A percentile compares a stretch with the other conserved stretches of the same genome.
phyloP scores from a whole-genome alignment of 2,888 invertebrate species.

The Capitulum mitella region DNA sequence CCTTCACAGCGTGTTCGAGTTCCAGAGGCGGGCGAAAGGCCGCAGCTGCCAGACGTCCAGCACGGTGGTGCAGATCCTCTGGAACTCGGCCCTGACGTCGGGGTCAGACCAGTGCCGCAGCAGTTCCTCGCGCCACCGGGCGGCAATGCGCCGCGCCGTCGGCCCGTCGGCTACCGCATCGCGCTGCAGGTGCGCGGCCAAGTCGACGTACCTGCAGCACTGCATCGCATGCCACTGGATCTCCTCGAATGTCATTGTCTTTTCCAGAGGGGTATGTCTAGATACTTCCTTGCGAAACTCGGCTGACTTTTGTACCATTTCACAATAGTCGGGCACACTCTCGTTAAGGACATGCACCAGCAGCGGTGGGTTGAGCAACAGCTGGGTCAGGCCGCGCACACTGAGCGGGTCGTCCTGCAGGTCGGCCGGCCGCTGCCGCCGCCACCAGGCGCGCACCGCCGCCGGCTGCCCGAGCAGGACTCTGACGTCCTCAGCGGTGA shows the following conservation, averaged over 20 bases:
- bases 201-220: background rate
- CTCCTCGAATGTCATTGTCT: background rate
- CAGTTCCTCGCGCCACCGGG: background rate
- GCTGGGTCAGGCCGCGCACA: background rate
- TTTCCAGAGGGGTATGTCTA: background rate
- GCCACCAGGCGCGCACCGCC: background rate
- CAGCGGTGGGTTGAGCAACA: background rate
- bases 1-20: no score
- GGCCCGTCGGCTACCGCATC: background rate
- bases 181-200: background rate
- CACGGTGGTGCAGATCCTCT: background rate
- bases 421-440: background rate
- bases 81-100: background rate
- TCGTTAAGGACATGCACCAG: background rate
- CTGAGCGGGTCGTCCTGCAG: background rate
- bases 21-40: slow-evolving; percentile 27
- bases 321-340: background rate
- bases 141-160: background rate
- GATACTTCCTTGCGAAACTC: background rate
- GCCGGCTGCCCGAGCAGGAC: background rate
- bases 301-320: background rate
- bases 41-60: background rate
- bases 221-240: background rate
- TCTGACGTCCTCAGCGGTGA: background rate
- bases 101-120: background rate